Base-by-base conservation (phyloP, 2,797 vertebrate genomes). In the Myoxocephalus aenaeus region DNA sequence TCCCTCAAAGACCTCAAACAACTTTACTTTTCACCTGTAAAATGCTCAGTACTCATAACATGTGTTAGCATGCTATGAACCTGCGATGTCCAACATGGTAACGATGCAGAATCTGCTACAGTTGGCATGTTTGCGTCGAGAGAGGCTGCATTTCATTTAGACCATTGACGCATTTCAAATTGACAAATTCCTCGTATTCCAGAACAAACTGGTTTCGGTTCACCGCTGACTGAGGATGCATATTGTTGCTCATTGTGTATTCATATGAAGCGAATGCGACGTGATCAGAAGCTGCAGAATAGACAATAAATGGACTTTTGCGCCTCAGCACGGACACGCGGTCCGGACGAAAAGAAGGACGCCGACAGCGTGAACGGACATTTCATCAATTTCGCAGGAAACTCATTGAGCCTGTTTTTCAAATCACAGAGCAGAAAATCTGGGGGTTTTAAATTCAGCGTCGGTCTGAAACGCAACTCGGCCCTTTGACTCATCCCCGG, bases 401-500 rank as follows among this genome's bases (percentile, higher is more conserved):
- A 66, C 67, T 74, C 68, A 76, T 27, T 29, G 65, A 69, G 40
- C 53, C 53, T 56, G 64, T 38, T 62, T 80, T 72, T 72, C 8
- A 66, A 50, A 53, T 64, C 38, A 20, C 32, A 32, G n/a, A 61
- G 56, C 58, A 73, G 59, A 59, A 73, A 77, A 63, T 61, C 72
- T 48, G 2, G n/a, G 62, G 51, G 1, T 81, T 84, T 84, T 34
- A 83, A 78, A 86, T 77, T 81, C 75, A 61, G 54, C 62, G 32
- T 6, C 32, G 29, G 29, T n/a, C n/a, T n/a, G n/a, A n/a, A n/a
- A n/a, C n/a, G 4, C 29, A 6, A 29, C 78, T 82, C 66, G 54
- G 64, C 70, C 75, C 82, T 40, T 79, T 87, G 85, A 80, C 82
- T 85, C 58, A 40, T 87, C 76, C 86, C 67, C 83, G 65, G 64